Evolutionary conservation across 2,113 vertebrate species (phyloP).

Genomic region (Spilogale gracilis): DNA sequence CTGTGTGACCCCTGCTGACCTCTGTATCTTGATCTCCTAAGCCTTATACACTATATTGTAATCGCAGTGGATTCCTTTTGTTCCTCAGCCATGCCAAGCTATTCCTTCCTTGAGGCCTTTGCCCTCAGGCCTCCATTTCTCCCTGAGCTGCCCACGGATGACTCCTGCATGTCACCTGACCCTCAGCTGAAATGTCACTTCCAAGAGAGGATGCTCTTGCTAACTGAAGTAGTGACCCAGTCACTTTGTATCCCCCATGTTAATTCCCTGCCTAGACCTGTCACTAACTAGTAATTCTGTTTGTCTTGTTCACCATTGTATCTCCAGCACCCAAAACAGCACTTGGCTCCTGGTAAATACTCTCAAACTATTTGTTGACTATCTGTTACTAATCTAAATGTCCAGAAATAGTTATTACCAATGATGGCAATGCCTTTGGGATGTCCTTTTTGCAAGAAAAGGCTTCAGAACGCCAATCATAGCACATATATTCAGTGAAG

Average conservation of each 20-base stretch:
- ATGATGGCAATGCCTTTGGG: background rate
- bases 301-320: background rate
- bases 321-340: background rate
- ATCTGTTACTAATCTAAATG: background rate
- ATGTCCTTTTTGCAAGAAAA: constrained; percentile 26
- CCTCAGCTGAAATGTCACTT: constrained; percentile 45
- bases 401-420: constrained; percentile 46
- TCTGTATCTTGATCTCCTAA: background rate
- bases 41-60: background rate
- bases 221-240: constrained; percentile 14
- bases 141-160: background rate
- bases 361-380: background rate
- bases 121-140: background rate
- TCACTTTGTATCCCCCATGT: background rate
- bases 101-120: background rate
- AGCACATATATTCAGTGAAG: background rate
- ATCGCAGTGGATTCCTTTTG: background rate
- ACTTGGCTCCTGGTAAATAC: background rate
- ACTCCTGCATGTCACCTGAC: background rate
- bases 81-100: background rate
- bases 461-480: background rate
- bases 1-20: background rate
- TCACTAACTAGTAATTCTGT: background rate
- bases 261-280: background rate
- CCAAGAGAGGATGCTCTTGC: background rate